phyloP scores from a whole-genome alignment of 2,888 invertebrate genomes.

The Drosophila atripex region DNA sequence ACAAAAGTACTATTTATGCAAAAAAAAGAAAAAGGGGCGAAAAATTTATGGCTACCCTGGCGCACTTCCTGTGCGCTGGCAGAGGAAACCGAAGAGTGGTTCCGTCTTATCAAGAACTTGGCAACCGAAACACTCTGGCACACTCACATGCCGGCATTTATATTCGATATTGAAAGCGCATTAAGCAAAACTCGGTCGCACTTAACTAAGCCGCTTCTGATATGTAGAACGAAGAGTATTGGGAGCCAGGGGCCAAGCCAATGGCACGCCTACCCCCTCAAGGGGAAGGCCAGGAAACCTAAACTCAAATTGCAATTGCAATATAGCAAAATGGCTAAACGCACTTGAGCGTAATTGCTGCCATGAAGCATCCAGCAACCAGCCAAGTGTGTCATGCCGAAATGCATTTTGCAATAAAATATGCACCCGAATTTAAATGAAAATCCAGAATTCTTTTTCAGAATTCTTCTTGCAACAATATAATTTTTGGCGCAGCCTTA shows the following conservation, averaged over 20 bases:
- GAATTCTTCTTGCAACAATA: slow-evolving; percentile 9
- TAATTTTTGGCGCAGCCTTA: slow-evolving; percentile 39
- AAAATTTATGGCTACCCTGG: slow-evolving; percentile 65
- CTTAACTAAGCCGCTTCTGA: slow-evolving; percentile 63
- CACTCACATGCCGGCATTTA: slow-evolving; percentile 18
- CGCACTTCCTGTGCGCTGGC: slow-evolving; percentile 57
- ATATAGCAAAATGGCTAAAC: slow-evolving; percentile 63
- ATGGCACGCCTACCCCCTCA: neutral
- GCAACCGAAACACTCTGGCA: slow-evolving; percentile 54
- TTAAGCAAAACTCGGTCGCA: slow-evolving; percentile 66
- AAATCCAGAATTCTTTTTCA: slow-evolving; percentile 33
- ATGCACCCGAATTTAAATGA: slow-evolving; percentile 74
- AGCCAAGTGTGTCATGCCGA: slow-evolving; percentile 50
- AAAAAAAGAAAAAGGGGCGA: slow-evolving; percentile 26
- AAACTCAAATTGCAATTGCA: slow-evolving; percentile 67
- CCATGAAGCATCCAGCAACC: slow-evolving; percentile 43
- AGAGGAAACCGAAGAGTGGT: slow-evolving; percentile 43
- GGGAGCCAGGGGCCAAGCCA: slow-evolving; percentile 1
- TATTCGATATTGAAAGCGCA: slow-evolving; percentile 57
- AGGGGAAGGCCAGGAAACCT: slow-evolving; percentile 36
- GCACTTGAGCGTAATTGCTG: slow-evolving; percentile 77
- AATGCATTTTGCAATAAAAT: slow-evolving; percentile 68
- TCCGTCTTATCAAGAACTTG: slow-evolving; percentile 72
- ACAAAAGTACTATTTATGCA: slow-evolving; percentile 68
- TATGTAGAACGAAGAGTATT: slow-evolving; percentile 25